phyloP scores from a whole-genome alignment of 2,888 invertebrate species.

The Mythimna albipuncta region DNA sequence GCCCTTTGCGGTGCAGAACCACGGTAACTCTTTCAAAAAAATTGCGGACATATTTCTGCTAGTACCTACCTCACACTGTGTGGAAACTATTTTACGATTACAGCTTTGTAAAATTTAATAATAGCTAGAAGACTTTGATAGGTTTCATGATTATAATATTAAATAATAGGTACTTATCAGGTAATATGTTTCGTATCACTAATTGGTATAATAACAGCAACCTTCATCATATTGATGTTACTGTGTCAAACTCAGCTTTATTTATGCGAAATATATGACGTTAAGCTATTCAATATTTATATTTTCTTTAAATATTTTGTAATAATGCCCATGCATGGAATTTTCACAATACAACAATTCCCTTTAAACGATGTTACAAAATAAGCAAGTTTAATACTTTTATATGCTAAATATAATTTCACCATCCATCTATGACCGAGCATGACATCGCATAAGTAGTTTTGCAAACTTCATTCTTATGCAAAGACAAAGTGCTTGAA shows the following conservation, averaged over 20 bases:
- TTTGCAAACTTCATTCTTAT: conserved; percentile 65
- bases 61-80: background rate
- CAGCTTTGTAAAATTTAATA: conserved; percentile 13
- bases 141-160: background rate
- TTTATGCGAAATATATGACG: conserved; percentile 39
- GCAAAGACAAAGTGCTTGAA: conserved; percentile 61
- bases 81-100: conserved; percentile 9
- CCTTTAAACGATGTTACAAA: conserved; percentile 32
- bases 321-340: background rate
- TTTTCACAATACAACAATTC: conserved; percentile 23
- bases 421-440: conserved; percentile 56
- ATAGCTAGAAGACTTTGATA: conserved; percentile 8
- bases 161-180: conserved; percentile 8
- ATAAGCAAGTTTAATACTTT: conserved; percentile 24
- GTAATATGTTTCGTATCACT: conserved; percentile 38
- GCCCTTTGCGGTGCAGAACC: too few relatives aligned
- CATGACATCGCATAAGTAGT: conserved; percentile 63
- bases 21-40: too few relatives aligned
- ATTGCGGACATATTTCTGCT: too few relatives aligned
- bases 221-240: conserved; percentile 50
- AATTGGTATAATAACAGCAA: conserved; percentile 52
- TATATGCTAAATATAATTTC: conserved; percentile 53
- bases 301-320: conserved; percentile 30
- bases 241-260: conserved; percentile 36
- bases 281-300: conserved; percentile 31